These are phyloP conservation scores for Ernsta delagoae DNA, from an alignment of 2,888 invertebrate genomes.

Conservation along the genomic window DNA sequence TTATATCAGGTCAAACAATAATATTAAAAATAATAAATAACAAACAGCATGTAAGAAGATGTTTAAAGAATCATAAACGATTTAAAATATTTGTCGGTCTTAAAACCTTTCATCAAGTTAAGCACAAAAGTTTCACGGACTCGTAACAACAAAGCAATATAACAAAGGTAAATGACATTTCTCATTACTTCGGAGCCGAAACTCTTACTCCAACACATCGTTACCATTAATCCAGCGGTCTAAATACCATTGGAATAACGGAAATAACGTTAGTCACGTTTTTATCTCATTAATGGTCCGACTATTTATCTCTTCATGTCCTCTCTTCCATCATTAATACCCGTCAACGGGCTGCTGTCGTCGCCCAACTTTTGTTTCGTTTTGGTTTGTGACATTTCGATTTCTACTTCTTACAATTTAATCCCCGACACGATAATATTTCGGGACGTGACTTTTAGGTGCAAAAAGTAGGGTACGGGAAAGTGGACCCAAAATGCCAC, in stretches of 20 bases:
- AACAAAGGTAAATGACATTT: constrained; percentile 24
- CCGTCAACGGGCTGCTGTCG: constrained; percentile 55
- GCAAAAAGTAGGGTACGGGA: constrained; percentile 34
- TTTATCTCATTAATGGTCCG: constrained; percentile 76
- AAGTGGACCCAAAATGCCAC: constrained; percentile 29
- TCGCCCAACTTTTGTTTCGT: constrained; percentile 37
- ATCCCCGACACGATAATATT: constrained; percentile 27
- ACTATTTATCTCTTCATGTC: constrained; percentile 73
- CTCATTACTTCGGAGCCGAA: constrained; percentile 33
- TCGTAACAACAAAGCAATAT: neutral
- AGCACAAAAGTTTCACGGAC: constrained; percentile 7
- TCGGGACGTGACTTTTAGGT: constrained; percentile 38
- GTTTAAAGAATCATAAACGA: neutral
- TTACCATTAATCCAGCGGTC: constrained; percentile 46
- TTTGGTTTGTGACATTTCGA: constrained; percentile 39
- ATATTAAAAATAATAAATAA: neutral
- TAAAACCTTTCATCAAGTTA: neutral
- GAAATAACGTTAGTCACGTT: constrained; percentile 66
- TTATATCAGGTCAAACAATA: no score
- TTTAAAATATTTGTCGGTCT: neutral
- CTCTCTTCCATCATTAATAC: constrained; percentile 71
- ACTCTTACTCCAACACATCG: constrained; percentile 31
- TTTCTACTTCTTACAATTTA: constrained; percentile 35
- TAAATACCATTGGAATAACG: constrained; percentile 60
- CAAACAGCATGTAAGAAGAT: neutral